Conservation (phyloP, 2,113 vertebrate genomes). For the Sceloporus undulatus region DNA sequence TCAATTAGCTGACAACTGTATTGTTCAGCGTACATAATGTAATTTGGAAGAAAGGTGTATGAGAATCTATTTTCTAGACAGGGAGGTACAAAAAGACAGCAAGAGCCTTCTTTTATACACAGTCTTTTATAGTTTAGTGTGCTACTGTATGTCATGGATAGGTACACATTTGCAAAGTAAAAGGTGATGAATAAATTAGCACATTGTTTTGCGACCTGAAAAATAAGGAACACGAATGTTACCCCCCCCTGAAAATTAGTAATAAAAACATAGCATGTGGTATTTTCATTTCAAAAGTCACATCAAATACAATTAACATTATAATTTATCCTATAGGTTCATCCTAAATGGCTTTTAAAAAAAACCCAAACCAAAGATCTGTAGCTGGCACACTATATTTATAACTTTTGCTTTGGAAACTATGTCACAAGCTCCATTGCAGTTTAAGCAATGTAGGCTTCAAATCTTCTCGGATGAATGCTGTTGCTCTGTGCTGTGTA, state of each 20-base stretch:
- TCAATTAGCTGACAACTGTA: fast-evolving
- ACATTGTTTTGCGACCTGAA: constrained; percentile 14
- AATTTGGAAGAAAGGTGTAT: constrained; percentile 35
- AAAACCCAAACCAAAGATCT: constrained; percentile 32
- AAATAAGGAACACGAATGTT: constrained; percentile 30
- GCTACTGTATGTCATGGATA: constrained; percentile 26
- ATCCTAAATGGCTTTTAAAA: constrained; percentile 39
- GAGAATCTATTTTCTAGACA: constrained; percentile 14
- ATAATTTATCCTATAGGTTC: constrained; percentile 54
- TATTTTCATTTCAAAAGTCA: constrained; percentile 44
- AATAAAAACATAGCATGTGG: constrained; percentile 48
- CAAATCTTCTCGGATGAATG: constrained; percentile 8
- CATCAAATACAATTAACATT: constrained; percentile 60
- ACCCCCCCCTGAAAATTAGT: constrained; percentile 14
- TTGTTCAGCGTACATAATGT: constrained; percentile 7
- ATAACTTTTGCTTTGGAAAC: constrained; percentile 36
- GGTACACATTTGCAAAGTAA: constrained; percentile 30
- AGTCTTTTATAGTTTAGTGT: constrained; percentile 31
- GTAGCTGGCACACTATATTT: constrained; percentile 44
- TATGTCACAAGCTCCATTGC: constrained; percentile 10
- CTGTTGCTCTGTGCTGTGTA: background rate
- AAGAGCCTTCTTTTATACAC: background rate
- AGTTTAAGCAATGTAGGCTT: constrained; percentile 28
- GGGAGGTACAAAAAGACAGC: fast-evolving
- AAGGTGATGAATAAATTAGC: constrained; percentile 37